Conservation (phyloP, 2,888 invertebrate genomes). For the Smittia sp. region DNA sequence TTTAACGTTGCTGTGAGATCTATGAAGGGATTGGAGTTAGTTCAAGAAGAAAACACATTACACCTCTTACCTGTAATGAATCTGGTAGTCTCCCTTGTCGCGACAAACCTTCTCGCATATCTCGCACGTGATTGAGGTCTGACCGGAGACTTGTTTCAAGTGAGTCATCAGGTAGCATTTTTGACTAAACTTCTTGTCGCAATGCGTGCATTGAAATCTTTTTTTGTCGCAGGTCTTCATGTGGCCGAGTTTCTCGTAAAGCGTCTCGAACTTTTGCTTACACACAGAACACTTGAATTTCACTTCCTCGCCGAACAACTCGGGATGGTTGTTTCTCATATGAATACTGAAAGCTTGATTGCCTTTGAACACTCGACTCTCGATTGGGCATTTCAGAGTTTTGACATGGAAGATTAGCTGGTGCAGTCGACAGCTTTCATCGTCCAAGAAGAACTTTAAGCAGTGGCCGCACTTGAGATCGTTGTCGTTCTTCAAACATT, state of each 20-base stretch:
- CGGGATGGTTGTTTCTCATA: constrained; percentile 15
- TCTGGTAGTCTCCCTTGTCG: constrained; percentile 5
- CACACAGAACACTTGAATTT: neutral
- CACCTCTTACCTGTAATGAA: neutral
- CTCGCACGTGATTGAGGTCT: neutral
- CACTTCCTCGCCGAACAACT: neutral
- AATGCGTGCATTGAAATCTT: neutral
- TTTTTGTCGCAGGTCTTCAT: constrained; percentile 24
- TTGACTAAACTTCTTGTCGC: neutral
- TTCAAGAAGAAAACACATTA: neutral
- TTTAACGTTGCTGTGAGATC: constrained; percentile 1
- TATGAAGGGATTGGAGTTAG: neutral
- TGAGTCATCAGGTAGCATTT: constrained; percentile 2
- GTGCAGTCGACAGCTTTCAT: neutral
- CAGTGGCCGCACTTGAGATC: neutral
- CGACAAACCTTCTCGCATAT: neutral
- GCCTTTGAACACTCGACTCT: neutral
- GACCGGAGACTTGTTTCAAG: neutral
- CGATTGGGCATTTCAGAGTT: neutral
- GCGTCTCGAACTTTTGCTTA: neutral
- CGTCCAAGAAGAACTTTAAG: neutral
- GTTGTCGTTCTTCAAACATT: neutral
- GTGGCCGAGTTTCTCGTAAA: constrained; percentile 4
- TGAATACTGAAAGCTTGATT: constrained; percentile 15
- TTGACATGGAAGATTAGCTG: neutral